Base-by-base conservation (phyloP, 2,888 invertebrate genomes). In the Nysson spinosus region DNA sequence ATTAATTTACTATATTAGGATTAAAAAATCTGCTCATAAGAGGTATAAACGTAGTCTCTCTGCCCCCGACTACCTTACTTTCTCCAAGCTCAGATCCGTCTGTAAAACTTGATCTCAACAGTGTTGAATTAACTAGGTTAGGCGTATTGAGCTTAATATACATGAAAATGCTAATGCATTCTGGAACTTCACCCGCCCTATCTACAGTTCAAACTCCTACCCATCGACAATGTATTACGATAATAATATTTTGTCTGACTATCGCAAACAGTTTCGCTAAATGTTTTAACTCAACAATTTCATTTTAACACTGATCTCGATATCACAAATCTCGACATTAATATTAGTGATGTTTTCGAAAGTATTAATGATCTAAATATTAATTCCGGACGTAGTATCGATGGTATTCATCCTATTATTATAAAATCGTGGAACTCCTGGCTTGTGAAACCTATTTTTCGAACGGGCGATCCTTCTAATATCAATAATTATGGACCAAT, bases 321-420 rank as follows among this genome's bases (percentile, higher is more conserved):
- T 19, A 4, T 46, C n/a, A 11, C 32, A 3, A 2, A n/a, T n/a
- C 14, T 46, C 11, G 9, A 6, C 6, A 30, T 46, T 2, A 17
- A 7, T 4, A 30, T 34, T 16, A n/a, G 17, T 16, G 46, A 46
- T 4, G 19, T 30, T 4, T 46, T 9, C 9, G 3, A 1, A 1
- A 30, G 17, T 7, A 16, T 46, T 5, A n/a, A 5, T 14, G 3
- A 12, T 16, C 14, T 46, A 7, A 34, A 30, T 7, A 3, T 5
- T 9, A 32, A 16, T 9, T n/a, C 16, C 3, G 14, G 35, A 6
- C 12, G 22, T 4, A 35, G 47, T 20, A 2, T 1, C 20, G 35
- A 47, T 34, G 47, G 24, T 14, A 47, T 47, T 35, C 14, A 7
- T 14, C 47, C 47, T n/a, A 3, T 20, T 4, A 11, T 47, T 16